Evolutionary conservation across 2,113 vertebrate species (phyloP).

Genomic region (Poecile atricapillus): DNA sequence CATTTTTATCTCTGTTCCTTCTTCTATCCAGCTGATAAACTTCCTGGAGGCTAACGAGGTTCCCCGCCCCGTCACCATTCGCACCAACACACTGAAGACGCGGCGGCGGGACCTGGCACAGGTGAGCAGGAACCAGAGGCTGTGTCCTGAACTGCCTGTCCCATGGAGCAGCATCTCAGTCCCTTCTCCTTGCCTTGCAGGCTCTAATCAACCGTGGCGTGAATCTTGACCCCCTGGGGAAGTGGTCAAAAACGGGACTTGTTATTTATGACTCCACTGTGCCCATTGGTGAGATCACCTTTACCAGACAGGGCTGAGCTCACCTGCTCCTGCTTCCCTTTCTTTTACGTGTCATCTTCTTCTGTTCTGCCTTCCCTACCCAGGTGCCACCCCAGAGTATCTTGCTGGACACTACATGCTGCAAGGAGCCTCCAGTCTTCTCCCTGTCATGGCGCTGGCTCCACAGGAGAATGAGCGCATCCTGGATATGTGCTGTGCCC

Average conservation of each 20-base stretch:
- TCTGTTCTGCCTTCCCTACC: background rate
- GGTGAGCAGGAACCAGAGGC: constrained; percentile 60
- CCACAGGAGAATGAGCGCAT: constrained; percentile 93
- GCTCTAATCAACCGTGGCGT: constrained; percentile 96
- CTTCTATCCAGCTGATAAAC: constrained; percentile 81
- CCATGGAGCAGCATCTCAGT: accelerated
- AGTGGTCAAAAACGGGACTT: constrained; percentile 96
- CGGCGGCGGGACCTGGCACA: constrained; percentile 93
- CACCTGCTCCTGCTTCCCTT: accelerated
- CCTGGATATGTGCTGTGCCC: constrained; percentile 95
- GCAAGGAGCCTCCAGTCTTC: constrained; percentile 93
- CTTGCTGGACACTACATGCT: constrained; percentile 97
- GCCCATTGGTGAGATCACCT: constrained; percentile 82
- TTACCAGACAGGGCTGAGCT: background rate
- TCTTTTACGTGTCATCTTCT: background rate
- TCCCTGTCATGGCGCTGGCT: constrained; percentile 95
- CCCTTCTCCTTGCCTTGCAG: constrained; percentile 58
- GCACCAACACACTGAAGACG: constrained; percentile 94
- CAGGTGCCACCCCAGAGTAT: constrained; percentile 97
- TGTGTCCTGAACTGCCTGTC: background rate
- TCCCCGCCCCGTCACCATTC: constrained; percentile 89
- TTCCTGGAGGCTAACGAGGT: constrained; percentile 96
- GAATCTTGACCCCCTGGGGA: constrained; percentile 93
- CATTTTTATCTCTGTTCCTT: background rate
- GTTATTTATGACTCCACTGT: constrained; percentile 96